A percentile compares a stretch with the other conserved stretches of the same genome.
These are phyloP conservation scores for Anseranas semipalmata DNA, from an alignment of 2,113 vertebrate genomes.

Conservation along the genomic window DNA sequence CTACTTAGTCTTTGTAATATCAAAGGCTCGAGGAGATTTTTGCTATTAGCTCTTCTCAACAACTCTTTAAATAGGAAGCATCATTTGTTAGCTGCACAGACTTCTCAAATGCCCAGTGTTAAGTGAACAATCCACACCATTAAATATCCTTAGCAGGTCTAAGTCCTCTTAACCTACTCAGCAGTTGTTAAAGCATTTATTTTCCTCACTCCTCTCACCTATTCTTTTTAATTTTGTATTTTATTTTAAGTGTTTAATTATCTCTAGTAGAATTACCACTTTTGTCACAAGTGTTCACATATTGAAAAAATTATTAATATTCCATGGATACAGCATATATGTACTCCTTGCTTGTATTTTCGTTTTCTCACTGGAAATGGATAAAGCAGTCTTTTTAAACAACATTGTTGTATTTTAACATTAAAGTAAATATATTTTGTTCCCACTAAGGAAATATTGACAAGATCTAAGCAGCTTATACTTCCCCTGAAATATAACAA, in stretches of 20 bases:
- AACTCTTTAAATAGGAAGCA: not conserved
- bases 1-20: not conserved
- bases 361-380: not conserved
- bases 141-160: not conserved
- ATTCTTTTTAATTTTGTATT: not conserved
- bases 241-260: conserved; percentile 14
- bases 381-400: not conserved
- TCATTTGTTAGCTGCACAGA: not conserved
- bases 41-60: not conserved
- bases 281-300: not conserved
- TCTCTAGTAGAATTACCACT: not conserved
- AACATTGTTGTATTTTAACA: not conserved
- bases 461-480: conserved; percentile 59
- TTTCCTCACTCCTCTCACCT: not conserved
- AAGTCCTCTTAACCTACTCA: not conserved
- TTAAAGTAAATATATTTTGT: conserved; percentile 11
- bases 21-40: not conserved
- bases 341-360: not conserved
- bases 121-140: not conserved
- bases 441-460: conserved; percentile 29
- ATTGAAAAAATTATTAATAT: not conserved
- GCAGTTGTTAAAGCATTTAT: not conserved
- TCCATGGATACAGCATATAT: not conserved
- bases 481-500: conserved; percentile 65
- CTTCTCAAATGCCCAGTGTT: not conserved